Conservation (phyloP, 2,797 vertebrate genomes). For the Ctenopoma multispine region DNA sequence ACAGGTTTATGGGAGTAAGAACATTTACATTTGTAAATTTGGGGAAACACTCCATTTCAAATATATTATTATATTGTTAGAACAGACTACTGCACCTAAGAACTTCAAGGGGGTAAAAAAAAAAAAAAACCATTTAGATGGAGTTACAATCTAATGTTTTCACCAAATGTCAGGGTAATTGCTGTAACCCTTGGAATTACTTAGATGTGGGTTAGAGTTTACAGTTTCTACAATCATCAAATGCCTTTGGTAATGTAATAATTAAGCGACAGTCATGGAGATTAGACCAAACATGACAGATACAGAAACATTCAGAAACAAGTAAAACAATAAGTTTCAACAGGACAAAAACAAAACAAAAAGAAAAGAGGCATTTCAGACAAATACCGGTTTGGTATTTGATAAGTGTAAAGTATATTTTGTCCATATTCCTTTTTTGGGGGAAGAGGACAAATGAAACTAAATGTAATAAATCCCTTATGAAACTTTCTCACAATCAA, state of each 20-base stretch:
- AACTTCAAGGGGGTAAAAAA: constrained; percentile 7
- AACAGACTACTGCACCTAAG: constrained; percentile 12
- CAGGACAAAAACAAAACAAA: neutral
- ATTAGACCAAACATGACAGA: constrained; percentile 1
- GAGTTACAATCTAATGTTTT: constrained; percentile 5
- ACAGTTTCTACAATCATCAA: constrained; percentile 6
- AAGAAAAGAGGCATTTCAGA: neutral
- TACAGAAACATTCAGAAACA: constrained; percentile 12
- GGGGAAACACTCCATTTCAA: neutral
- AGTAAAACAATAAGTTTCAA: constrained; percentile 16
- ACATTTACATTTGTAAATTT: no score
- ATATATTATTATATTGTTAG: neutral
- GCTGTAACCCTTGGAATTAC: neutral
- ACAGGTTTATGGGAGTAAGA: constrained; percentile 13
- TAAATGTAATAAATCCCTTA: neutral
- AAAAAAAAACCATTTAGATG: neutral
- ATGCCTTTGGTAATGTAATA: constrained; percentile 7
- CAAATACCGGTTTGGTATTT: neutral
- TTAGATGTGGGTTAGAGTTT: neutral
- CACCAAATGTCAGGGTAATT: neutral
- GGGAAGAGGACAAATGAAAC: neutral
- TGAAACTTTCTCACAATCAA: neutral
- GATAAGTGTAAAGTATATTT: neutral
- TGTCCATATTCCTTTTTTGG: neutral
- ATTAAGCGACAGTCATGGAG: constrained; percentile 10